phyloP scores from a whole-genome alignment of 2,888 invertebrate genomes.

The Galeruca laticollis region DNA sequence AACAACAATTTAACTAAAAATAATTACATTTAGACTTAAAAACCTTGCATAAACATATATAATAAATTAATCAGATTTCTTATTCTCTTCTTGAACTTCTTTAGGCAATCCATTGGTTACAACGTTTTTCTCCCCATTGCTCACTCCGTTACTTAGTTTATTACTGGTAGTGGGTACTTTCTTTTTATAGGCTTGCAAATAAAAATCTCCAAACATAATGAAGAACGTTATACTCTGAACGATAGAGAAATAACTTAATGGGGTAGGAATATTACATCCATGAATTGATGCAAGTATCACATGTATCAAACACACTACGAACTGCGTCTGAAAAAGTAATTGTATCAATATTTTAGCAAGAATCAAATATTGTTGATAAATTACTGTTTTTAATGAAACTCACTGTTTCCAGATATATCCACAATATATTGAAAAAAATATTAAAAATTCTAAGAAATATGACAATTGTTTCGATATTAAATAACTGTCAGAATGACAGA shows the following conservation, averaged over 20 bases:
- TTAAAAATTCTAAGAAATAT: no score
- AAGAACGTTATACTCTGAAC: slow-evolving; percentile 23
- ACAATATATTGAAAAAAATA: no score
- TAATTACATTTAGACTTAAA: not conserved
- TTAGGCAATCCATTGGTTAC: not conserved
- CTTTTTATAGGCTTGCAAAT: slow-evolving; percentile 24
- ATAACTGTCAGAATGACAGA: no score
- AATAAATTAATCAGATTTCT: not conserved
- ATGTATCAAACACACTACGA: slow-evolving; percentile 4
- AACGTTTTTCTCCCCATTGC: not conserved
- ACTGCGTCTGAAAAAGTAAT: slow-evolving; percentile 24
- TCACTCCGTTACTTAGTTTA: not conserved
- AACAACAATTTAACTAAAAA: not conserved
- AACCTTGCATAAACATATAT: not conserved
- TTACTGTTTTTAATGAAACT: no score
- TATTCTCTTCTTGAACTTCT: not conserved
- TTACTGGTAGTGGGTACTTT: not conserved
- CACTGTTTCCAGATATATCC: no score
- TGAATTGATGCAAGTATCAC: slow-evolving; percentile 9
- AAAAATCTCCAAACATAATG: slow-evolving; percentile 28
- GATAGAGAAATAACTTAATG: slow-evolving; percentile 15
- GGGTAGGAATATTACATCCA: slow-evolving; percentile 20
- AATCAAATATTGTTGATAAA: no score
- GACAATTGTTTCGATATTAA: no score
- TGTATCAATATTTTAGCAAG: no score